Evolutionary conservation across 2,797 vertebrate species (phyloP), one percentile per base, ranked within the genome.

Genomic region (Pristis pectinata): DNA sequence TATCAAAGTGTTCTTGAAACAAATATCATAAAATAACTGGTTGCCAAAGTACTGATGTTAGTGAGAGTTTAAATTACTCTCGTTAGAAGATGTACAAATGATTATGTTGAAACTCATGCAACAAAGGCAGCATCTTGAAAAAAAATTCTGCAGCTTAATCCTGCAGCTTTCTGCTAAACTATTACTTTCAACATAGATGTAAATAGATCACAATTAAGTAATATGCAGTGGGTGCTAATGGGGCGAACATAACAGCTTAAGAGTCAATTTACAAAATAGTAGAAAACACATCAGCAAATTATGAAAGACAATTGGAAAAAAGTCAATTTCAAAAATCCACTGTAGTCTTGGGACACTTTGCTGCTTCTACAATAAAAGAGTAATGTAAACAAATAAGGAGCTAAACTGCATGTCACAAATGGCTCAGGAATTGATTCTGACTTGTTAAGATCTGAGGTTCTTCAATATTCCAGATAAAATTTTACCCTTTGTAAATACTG

Each of bases 1-100:
- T n/a, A 87, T n/a, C 83, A 87, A 87, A 53, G 17, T 24, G 53
- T 87, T 87, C 83, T 87, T 59, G 56, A 87, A 87, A 89, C 30
- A 61, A 61, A 61, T 56, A 89, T 64, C 61, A 34, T 37, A 89
- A 61, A 61, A 56, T 61, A 34, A 37, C 30, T 89, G 56, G 85
- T 64, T 89, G 56, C n/a, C 85, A 61, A 61, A n/a, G 5, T 89
- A 19, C 85, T 53, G 61, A 1, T n/a, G 34, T 44, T 37, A 6
- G 44, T 44, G 89, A 89, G 34, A 53, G 13, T 89, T 89, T n/a
- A n/a, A 89, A n/a, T 89, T 61, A 61, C 56, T 61, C 85, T 56
- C 34, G 89, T 37, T 49, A 85, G 56, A 49, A 27, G 82, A 53
- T 53, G 49, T 17, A 89, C 85, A 61, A 34, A 64, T 61, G 13